phyloP scores from a whole-genome alignment of 2,888 invertebrate genomes.

The Ypsolopha sequella region DNA sequence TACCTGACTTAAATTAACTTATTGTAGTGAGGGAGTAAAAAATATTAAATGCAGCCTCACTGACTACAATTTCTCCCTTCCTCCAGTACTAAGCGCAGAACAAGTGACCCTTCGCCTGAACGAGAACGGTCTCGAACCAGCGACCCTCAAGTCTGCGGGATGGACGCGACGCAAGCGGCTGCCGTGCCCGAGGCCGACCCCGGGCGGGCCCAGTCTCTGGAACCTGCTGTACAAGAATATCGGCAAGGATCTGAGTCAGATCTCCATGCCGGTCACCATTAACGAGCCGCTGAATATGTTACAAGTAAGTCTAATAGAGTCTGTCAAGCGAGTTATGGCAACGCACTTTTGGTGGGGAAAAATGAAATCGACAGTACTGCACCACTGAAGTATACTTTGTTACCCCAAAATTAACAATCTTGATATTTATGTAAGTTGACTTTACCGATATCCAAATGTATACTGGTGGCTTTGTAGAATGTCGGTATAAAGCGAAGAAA shows the following conservation, averaged over 20 bases:
- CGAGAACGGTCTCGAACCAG: slow-evolving; percentile 16
- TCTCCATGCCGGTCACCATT: slow-evolving; percentile 88
- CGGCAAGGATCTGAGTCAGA: slow-evolving; percentile 87
- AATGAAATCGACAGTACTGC: too few species aligned
- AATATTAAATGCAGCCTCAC: slow-evolving; percentile 12
- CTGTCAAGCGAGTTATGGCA: too few species aligned
- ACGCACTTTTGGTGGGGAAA: too few species aligned
- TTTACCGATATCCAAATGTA: too few species aligned
- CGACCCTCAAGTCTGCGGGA: slow-evolving; percentile 10
- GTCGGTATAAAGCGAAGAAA: too few species aligned
- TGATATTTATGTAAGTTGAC: too few species aligned
- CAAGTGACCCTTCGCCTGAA: slow-evolving; percentile 27
- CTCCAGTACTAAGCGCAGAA: slow-evolving; percentile 29
- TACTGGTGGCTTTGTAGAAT: too few species aligned
- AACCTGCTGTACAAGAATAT: slow-evolving; percentile 85
- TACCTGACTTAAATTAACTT: too few species aligned
- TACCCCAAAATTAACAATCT: too few species aligned
- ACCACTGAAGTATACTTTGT: too few species aligned
- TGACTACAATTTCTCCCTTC: slow-evolving; percentile 16
- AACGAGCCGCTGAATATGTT: slow-evolving; percentile 88
- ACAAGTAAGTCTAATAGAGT: slow-evolving; percentile 65
- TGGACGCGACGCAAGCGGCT: slow-evolving; percentile 74
- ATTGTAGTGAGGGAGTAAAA: too few species aligned
- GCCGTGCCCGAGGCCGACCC: slow-evolving; percentile 78
- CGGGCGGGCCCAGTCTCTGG: slow-evolving; percentile 84